Evolutionary conservation across 2,888 invertebrate genomes (phyloP).

Genomic region (Drosophila neonasuta): DNA sequence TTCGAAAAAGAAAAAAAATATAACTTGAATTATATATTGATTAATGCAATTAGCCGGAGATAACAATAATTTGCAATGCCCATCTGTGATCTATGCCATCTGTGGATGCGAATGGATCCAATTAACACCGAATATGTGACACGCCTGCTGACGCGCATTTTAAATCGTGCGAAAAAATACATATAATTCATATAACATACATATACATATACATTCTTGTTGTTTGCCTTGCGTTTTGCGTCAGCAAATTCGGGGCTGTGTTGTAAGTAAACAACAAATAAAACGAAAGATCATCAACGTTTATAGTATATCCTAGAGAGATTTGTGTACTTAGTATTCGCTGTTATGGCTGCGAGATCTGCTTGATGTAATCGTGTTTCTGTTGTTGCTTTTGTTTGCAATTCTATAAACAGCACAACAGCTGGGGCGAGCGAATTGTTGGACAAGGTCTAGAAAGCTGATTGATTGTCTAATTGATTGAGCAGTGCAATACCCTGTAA

Average conservation of each 20-base stretch:
- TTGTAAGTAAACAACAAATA: constrained; percentile 49
- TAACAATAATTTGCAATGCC: constrained; percentile 11
- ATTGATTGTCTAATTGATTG: constrained; percentile 4
- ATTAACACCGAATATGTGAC: constrained; percentile 34
- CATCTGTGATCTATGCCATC: constrained; percentile 28
- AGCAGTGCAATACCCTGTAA: constrained; percentile 11
- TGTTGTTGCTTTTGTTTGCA: constrained; percentile 11
- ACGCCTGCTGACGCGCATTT: constrained; percentile 37
- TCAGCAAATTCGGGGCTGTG: constrained; percentile 49
- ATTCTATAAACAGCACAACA: constrained; percentile 17
- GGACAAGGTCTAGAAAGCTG: constrained; percentile 15
- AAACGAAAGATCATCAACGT: constrained; percentile 19
- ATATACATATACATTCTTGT: constrained; percentile 23
- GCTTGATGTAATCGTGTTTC: constrained; percentile 19
- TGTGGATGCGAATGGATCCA: constrained; percentile 24
- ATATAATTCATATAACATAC: constrained; percentile 18
- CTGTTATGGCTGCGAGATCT: constrained; percentile 17
- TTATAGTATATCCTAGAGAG: constrained; percentile 21
- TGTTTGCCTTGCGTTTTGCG: constrained; percentile 45
- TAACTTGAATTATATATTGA: constrained; percentile 28
- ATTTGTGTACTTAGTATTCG: constrained; percentile 32
- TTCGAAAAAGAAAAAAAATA: not conserved
- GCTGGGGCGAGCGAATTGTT: constrained; percentile 12
- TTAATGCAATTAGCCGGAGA: constrained; percentile 39
- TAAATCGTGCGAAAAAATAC: constrained; percentile 36